phyloP scores from a whole-genome alignment of 2,888 invertebrate species.

The Marasmarcha lunaedactyla region DNA sequence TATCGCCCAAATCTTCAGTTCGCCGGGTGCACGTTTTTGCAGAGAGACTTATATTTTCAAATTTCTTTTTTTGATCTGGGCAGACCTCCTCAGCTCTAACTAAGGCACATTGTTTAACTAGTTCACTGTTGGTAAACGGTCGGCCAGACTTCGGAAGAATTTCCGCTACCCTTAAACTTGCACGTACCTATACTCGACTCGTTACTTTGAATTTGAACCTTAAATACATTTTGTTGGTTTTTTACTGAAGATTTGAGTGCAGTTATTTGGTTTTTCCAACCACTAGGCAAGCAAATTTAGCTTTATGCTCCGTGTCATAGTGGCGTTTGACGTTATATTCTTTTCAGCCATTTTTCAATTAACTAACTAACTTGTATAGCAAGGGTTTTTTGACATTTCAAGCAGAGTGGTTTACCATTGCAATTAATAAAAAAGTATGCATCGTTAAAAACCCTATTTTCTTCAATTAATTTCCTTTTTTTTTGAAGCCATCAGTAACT shows the following conservation, averaged over 20 bases:
- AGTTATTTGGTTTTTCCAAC: constrained; percentile 5
- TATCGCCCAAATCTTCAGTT: constrained; percentile 14
- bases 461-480: constrained; percentile 3
- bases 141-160: constrained; percentile 9
- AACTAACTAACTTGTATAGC: no score
- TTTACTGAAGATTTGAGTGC: constrained; percentile 6
- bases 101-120: constrained; percentile 10
- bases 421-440: constrained; percentile 7
- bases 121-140: constrained; percentile 9
- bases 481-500: no score
- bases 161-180: constrained; percentile 6
- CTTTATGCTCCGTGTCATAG: constrained; percentile 3
- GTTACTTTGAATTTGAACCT: background rate
- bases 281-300: background rate
- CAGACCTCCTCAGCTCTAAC: constrained; percentile 5
- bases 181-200: background rate
- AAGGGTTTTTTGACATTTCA: constrained; percentile 7
- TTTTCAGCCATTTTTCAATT: no score
- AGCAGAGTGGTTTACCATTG: constrained; percentile 10
- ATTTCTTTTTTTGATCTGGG: constrained; percentile 8
- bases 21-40: constrained; percentile 15
- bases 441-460: constrained; percentile 1
- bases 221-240: constrained; percentile 6
- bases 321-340: constrained; percentile 9
- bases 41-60: constrained; percentile 14